These are phyloP conservation scores for Agrotis clavis DNA, from an alignment of 2,888 invertebrate genomes.

Conservation along the genomic window DNA sequence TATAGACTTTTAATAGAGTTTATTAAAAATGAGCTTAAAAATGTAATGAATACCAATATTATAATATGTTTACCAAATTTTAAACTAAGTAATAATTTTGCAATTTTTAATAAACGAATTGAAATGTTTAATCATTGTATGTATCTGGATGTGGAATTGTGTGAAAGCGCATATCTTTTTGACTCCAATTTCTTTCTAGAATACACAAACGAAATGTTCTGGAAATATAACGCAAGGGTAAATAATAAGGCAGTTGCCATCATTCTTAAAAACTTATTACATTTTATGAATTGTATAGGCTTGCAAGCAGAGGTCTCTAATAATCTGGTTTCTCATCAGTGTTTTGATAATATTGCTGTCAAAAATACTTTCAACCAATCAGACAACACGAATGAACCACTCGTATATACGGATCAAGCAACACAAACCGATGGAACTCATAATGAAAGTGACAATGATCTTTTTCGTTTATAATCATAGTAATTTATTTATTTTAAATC, in stretches of 20 bases:
- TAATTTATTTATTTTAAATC: no score
- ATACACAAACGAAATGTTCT: neutral
- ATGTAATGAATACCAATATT: conserved; percentile 1
- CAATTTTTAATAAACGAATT: conserved; percentile 5
- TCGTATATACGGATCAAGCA: neutral
- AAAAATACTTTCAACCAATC: neutral
- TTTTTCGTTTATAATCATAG: no score
- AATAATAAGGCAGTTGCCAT: neutral
- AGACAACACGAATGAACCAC: neutral
- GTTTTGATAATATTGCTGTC: neutral
- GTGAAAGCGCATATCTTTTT: neutral
- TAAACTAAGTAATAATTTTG: conserved; percentile 3
- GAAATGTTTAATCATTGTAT: neutral
- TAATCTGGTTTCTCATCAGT: neutral
- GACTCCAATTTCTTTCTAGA: neutral
- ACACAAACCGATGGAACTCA: neutral
- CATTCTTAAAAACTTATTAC: neutral
- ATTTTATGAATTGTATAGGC: neutral
- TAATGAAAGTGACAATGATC: neutral
- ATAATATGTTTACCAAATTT: conserved; percentile 5
- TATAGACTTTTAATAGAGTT: neutral
- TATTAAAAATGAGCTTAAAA: neutral
- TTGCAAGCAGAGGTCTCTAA: neutral
- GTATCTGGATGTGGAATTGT: neutral
- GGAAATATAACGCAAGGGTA: neutral